Evolutionary conservation across 1,140 invertebrate species (phyloP).

Genomic region (Microplitis mediator): DNA sequence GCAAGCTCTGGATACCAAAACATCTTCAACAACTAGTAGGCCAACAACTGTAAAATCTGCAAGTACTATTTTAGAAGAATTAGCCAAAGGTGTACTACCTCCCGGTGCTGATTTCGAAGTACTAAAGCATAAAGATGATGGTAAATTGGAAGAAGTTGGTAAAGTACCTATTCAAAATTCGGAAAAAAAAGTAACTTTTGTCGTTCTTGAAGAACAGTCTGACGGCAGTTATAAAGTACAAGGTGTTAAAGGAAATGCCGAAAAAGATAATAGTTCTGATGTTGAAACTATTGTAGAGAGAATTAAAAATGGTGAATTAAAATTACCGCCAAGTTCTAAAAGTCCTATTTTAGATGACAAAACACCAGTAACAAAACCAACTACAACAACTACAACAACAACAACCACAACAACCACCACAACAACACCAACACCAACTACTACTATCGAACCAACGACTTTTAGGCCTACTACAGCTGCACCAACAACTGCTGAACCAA

Average conservation of each 20-base stretch:
- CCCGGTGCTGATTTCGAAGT: constrained; percentile 79
- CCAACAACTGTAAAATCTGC: constrained; percentile 64
- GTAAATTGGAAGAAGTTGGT: constrained; percentile 73
- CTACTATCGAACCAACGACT: constrained; percentile 30
- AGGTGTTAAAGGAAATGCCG: constrained; percentile 73
- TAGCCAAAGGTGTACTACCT: constrained; percentile 77
- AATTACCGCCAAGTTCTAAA: constrained; percentile 71
- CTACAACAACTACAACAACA: neutral
- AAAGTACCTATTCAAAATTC: constrained; percentile 66
- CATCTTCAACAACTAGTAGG: constrained; percentile 44
- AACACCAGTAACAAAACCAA: constrained; percentile 28
- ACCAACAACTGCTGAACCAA: neutral
- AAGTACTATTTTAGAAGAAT: constrained; percentile 70
- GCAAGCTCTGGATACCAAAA: constrained; percentile 15
- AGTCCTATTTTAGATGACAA: constrained; percentile 6
- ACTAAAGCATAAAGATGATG: constrained; percentile 73
- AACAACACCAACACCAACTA: constrained; percentile 20
- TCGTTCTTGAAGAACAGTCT: constrained; percentile 81
- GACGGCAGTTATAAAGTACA: constrained; percentile 84
- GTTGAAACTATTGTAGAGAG: constrained; percentile 80
- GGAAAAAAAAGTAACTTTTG: constrained; percentile 83
- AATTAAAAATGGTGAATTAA: constrained; percentile 80
- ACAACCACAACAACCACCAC: constrained; percentile 11
- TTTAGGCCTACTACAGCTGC: constrained; percentile 19
- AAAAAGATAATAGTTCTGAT: constrained; percentile 70